Evolutionary conservation across 2,797 vertebrate genomes (phyloP), one percentile per base, ranked within the genome.

Genomic region (Catostomus latipinnis): DNA sequence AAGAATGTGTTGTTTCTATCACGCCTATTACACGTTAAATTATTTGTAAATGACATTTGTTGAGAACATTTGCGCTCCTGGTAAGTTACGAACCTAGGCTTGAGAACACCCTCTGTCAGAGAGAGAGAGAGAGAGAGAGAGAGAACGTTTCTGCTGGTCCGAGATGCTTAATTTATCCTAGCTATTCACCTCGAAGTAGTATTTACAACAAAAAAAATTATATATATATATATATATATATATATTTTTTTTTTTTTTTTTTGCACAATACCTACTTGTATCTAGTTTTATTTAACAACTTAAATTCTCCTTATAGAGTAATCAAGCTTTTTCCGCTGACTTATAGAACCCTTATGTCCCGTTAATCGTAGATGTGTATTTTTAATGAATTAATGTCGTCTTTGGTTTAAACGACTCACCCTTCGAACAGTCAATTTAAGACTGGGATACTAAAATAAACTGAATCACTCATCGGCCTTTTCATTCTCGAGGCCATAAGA

Each of bases 1-100:
- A 86, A 86, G 84, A 79, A 34, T 34, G 48, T 7, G 45, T 10
- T 12, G 34, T n/a, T 61, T 6, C 46, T 34, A 34, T 49, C 16
- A 48, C 14, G 45, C 11, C 11, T n/a, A 43, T 34, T 34, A 34
- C 4, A 54, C 13, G 43, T 14, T 67, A 7, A 14, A 11, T 60
- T 16, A 22, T 46, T 71, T 14, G 8, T 12, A 63, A 48, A 13
- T 2, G 9, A 16, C 13, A 46, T 69, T 60, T 46, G 66, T 70
- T 52, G 22, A 13, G 1, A 34, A 34, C 34, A 2, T 34, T 34
- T 34, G 8, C 43, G 66, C 56, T 6, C 52, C 34, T 34, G 22
- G 22, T 34, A 34, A 34, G 34, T 34, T 34, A 34, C 34, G 34
- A 34, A 34, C 34, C 34, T 34, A 34, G 34, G 34, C 0, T 34